phyloP scores from a whole-genome alignment of 2,888 invertebrate genomes.

The Encarsia formosa region DNA sequence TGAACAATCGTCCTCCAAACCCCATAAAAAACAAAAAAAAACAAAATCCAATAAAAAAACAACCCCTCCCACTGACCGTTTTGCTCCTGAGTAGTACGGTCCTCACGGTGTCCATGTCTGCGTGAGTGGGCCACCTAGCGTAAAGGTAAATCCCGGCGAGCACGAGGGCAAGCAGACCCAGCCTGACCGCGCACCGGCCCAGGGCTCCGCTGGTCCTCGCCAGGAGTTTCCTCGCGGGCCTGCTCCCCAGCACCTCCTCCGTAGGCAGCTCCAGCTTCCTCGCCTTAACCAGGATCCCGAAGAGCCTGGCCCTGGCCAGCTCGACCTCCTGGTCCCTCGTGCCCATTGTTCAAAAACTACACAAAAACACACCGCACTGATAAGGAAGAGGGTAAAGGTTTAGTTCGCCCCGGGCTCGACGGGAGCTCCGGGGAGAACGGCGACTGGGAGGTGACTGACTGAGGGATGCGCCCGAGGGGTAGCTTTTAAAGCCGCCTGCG shows the following conservation, averaged over 20 bases:
- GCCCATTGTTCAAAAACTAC: no score
- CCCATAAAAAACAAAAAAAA: no score
- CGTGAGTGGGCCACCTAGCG: slow-evolving; percentile 40
- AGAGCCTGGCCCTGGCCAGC: slow-evolving; percentile 41
- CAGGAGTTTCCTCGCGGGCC: slow-evolving; percentile 42
- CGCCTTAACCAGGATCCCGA: slow-evolving; percentile 41
- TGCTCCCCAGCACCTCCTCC: slow-evolving; percentile 39
- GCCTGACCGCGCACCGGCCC: slow-evolving; percentile 26
- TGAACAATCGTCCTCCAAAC: no score
- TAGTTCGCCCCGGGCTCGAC: no score
- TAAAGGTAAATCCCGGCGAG: slow-evolving; percentile 33
- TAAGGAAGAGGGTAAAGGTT: no score
- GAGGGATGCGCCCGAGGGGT: no score
- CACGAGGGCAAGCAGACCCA: slow-evolving; percentile 13
- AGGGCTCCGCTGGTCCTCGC: slow-evolving; percentile 39
- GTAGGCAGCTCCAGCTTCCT: slow-evolving; percentile 41
- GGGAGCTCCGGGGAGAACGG: no score
- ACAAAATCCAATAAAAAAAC: no score
- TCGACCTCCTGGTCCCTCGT: slow-evolving; percentile 33
- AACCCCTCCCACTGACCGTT: no score
- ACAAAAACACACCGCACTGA: no score
- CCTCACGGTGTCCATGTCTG: slow-evolving; percentile 44
- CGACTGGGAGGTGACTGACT: no score
- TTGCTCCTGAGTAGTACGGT: slow-evolving; percentile 44
- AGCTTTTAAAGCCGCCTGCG: no score